These are phyloP conservation scores for Drosophila nigrodunni DNA, from an alignment of 1,140 invertebrate species.

Conservation along the genomic window DNA sequence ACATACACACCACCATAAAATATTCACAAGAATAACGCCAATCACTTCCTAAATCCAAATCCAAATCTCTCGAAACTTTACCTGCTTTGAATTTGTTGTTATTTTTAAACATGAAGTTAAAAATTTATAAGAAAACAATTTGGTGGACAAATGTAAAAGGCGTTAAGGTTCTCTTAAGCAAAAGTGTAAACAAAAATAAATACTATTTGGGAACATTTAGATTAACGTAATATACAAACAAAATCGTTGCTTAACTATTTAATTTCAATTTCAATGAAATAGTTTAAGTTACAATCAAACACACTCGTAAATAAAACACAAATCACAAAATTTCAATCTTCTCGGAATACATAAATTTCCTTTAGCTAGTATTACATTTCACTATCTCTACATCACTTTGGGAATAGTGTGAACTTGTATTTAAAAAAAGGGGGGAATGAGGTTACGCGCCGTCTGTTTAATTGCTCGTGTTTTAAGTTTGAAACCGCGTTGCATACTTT, in stretches of 20 bases:
- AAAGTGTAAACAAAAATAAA: conserved; percentile 27
- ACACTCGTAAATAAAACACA: conserved; percentile 32
- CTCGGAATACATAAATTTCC: conserved; percentile 1
- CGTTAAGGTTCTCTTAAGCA: conserved; percentile 24
- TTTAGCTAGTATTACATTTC: not conserved
- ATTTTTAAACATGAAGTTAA: not conserved
- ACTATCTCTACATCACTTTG: too few relatives aligned
- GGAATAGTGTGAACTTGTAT: too few relatives aligned
- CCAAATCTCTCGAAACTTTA: conserved; percentile 2
- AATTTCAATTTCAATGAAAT: conserved; percentile 52
- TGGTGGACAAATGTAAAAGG: conserved; percentile 10
- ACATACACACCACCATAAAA: not conserved
- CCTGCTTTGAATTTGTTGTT: not conserved
- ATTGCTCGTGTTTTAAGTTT: too few relatives aligned
- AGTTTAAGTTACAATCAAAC: conserved; percentile 48
- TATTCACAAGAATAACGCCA: not conserved
- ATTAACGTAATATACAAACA: conserved; percentile 39
- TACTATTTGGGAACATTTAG: conserved; percentile 32
- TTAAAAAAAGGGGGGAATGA: too few relatives aligned
- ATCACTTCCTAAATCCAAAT: not conserved
- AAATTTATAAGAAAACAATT: conserved; percentile 9
- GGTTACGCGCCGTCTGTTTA: too few relatives aligned
- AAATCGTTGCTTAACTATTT: conserved; percentile 53
- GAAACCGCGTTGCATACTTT: not conserved
- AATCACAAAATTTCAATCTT: not conserved